Percentiles rank a stretch among this genome's conserved stretches.
phyloP scores from a whole-genome alignment of 2,888 invertebrate species.

The Epinotia ramella region DNA sequence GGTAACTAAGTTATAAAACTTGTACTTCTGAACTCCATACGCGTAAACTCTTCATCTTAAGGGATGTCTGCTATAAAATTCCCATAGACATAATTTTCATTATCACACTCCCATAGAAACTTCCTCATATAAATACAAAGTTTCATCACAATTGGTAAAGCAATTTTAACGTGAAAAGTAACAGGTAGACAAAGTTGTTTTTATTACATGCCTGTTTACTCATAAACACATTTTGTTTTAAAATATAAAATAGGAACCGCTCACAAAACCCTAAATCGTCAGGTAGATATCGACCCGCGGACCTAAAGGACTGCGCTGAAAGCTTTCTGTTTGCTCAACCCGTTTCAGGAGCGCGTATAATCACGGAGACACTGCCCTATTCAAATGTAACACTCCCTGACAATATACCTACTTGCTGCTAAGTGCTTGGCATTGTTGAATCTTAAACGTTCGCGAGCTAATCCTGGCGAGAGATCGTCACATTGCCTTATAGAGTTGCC shows the following conservation, averaged over 20 bases:
- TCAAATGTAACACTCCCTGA: conserved; percentile 60
- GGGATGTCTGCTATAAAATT: too few species aligned
- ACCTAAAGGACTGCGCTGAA: conserved; percentile 56
- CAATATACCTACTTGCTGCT: conserved; percentile 51
- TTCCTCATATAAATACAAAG: too few species aligned
- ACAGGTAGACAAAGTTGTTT: too few species aligned
- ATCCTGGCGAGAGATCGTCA: not conserved
- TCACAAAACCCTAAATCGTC: conserved; percentile 33
- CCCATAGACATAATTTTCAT: too few species aligned
- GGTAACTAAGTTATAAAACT: too few species aligned
- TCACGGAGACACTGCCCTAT: conserved; percentile 61
- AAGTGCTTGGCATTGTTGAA: conserved; percentile 36
- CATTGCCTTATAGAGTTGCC: not conserved
- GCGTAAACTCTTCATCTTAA: too few species aligned
- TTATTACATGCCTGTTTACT: not conserved
- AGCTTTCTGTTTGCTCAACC: conserved; percentile 66
- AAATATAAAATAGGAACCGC: conserved; percentile 18
- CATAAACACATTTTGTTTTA: not conserved
- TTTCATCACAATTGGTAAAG: too few species aligned
- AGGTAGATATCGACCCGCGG: conserved; percentile 43
- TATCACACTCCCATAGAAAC: too few species aligned
- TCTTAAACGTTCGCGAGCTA: conserved; percentile 35
- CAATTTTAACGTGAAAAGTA: too few species aligned
- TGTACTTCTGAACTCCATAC: too few species aligned
- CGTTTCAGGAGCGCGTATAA: conserved; percentile 60